Conservation (phyloP, 92 coral and sea anemone species). For the Nematostella vectensis region DNA sequence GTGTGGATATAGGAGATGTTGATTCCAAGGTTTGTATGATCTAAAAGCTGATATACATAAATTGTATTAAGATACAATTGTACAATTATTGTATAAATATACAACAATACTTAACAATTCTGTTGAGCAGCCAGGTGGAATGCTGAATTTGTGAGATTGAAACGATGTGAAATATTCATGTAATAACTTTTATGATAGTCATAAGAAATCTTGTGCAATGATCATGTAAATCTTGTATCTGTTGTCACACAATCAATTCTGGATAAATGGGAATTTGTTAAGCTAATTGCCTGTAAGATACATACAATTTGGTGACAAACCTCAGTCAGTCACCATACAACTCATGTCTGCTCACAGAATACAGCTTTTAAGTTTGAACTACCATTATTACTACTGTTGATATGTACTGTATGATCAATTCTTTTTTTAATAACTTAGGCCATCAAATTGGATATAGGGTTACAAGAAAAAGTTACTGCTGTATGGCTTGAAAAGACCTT, state of each 20-base stretch:
- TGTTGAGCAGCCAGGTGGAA: no score
- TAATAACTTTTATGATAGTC: no score
- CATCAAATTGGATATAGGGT: conserved; percentile 61
- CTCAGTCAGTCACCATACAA: no score
- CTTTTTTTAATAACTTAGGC: conserved; percentile 38
- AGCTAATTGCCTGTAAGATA: not conserved
- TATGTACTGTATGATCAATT: not conserved
- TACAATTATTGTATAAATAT: no score
- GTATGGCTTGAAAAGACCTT: conserved; percentile 56
- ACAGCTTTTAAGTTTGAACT: not conserved
- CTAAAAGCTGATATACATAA: not conserved
- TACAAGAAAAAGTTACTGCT: conserved; percentile 51
- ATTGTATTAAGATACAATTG: not conserved
- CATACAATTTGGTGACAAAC: not conserved
- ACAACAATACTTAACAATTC: no score
- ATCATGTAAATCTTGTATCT: no score
- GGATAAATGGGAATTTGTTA: no score
- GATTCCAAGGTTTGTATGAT: conserved; percentile 64
- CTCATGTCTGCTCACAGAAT: no score
- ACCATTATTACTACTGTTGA: not conserved
- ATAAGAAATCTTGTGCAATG: no score
- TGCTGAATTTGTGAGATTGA: no score
- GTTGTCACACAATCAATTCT: no score
- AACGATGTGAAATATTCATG: no score
- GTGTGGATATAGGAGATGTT: conserved; percentile 95